Conservation (phyloP, 2,797 vertebrate species). For the Characodon lateralis region DNA sequence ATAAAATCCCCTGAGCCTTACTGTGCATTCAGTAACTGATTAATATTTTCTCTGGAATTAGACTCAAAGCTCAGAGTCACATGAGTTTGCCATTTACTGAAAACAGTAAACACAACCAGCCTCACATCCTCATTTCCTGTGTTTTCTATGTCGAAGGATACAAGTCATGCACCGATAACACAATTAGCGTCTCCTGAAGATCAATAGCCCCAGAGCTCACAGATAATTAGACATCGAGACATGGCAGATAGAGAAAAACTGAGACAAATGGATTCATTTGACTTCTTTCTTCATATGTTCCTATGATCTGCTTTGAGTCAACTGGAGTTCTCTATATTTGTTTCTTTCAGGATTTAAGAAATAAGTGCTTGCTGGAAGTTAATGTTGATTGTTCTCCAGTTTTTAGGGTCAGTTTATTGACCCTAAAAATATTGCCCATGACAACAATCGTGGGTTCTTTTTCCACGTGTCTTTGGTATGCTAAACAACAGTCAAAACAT, state of each 20-base stretch:
- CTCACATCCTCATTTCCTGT: constrained; percentile 73
- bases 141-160: constrained; percentile 57
- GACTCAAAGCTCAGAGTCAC: constrained; percentile 21
- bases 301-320: constrained; percentile 13
- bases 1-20: constrained; percentile 18
- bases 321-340: constrained; percentile 16
- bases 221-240: constrained; percentile 64
- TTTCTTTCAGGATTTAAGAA: background rate
- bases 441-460: background rate
- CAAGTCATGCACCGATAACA: constrained; percentile 59
- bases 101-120: constrained; percentile 63
- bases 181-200: constrained; percentile 66
- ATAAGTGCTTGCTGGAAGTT: constrained; percentile 12
- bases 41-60: constrained; percentile 28
- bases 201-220: constrained; percentile 62
- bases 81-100: constrained; percentile 37
- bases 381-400: constrained; percentile 18
- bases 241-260: constrained; percentile 18
- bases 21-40: constrained; percentile 31
- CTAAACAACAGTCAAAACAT: background rate
- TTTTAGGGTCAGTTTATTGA: constrained; percentile 27
- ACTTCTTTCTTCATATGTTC: constrained; percentile 22
- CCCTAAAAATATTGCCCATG: background rate
- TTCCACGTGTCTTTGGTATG: background rate
- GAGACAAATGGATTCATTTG: constrained; percentile 30